Base-by-base conservation (phyloP, 2,888 invertebrate genomes). In the Melanotus villosus region DNA sequence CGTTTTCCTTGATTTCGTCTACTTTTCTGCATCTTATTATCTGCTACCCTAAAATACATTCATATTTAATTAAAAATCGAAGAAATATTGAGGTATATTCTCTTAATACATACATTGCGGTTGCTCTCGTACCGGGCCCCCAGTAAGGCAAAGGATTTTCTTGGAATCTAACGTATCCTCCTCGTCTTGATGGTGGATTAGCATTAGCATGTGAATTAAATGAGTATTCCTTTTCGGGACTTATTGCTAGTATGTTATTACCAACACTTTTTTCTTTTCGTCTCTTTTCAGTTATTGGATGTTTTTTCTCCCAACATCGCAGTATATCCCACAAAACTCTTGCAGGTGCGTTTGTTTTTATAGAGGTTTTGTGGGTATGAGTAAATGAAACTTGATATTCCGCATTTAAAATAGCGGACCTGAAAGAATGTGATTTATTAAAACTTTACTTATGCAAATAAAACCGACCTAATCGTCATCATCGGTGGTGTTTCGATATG, bases 321-420 rank as follows among this genome's bases (percentile, higher is more conserved):
- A 98, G 88, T 63, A 98, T 90, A 84, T 98, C 98, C 99, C 99
- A 99, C 14, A 99, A 80, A 7, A 97, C 88, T 0, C 87, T 84
- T 36, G 91, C 85, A 0, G 99, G 97, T 1, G 99, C 99, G 81
- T 94, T 88, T 0, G 99, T 99, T 86, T 99, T 99, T 18, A 99
- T 87, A 0, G 97, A 96, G 74, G 91, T 90, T 80, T 93, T 94
- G 72, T 90, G 90, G 64, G 95, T 93, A 86, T 99, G 99, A 0
- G 98, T 96, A 78, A 91, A 92, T 0, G 98, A 98, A 1, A 99
- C 98, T 77, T 90, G 87, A 84, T 94, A 96, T 0, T 98, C 98
- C 0, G 93, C 94, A 84, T 97, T 94, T 65, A 97, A 83, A 57
- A 98, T 84, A 0, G 96, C 97, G 0, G 99, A 99, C 76, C 98